Base-by-base conservation (phyloP, 53 echinoderm and acorn worm genomes). In the Mesocentrotus franciscanus region DNA sequence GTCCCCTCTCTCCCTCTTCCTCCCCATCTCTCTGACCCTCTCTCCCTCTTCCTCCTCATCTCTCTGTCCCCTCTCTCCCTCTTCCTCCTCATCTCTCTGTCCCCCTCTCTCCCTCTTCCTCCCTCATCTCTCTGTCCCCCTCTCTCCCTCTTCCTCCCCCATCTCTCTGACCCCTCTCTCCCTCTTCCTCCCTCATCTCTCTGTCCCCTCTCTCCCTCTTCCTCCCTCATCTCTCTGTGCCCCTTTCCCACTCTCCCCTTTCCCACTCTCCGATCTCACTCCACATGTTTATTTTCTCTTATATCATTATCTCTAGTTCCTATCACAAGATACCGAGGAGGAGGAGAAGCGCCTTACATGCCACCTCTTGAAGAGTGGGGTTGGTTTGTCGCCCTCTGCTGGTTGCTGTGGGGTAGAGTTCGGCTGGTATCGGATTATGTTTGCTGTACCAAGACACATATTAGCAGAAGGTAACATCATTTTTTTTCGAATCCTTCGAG, bases 361-460 rank as follows among this genome's bases (percentile, higher is more conserved):
- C 39, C 95, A 94, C 30, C 85, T 94, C 85, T 56, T 94, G 29
- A 85, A 94, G 70, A 62, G 66, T 27, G 95, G 95, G 17, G 92
- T 95, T 39, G 95, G 92, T 22, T 24, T 95, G 30, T 92, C 92
- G 12, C 83, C 95, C 30, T 76, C 92, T 33, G 79, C 83, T 61
- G 92, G 92, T 35, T 95, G 33, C 92, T 61, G 61, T 61, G 91
- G 95, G 24, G 95, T 66, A 35, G 95, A 95, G 84, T 92, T 36
- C 27, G 95, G 95, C 78, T 95, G 95, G 95, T 95, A 87, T 42
- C 39, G 95, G 66, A 92, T 95, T 17, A 92, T 95, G 83, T 95
- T 95, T 84, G 92, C 95, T 10, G 49, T 92, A 42, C 95, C 95
- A n/a, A 22, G 26, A n/a, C 87, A 66, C 11, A 36, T 71, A 85